Conservation (phyloP, 2,888 invertebrate species). For the Pseudococcus viburni region DNA sequence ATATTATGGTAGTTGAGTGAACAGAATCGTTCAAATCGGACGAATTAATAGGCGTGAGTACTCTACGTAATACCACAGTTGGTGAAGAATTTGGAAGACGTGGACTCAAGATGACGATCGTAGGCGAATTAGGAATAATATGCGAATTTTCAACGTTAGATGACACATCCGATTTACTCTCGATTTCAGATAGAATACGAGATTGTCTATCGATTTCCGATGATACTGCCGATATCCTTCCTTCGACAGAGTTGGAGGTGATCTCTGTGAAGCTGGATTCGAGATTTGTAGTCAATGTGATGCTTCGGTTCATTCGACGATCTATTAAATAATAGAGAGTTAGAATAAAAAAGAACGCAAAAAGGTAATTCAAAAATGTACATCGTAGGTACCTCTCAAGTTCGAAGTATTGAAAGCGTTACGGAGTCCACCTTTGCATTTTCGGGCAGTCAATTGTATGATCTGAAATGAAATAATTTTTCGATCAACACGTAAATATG, state of each 20-base stretch:
- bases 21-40: background rate
- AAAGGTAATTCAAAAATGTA: background rate
- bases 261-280: background rate
- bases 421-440: constrained; percentile 59
- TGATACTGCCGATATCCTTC: background rate
- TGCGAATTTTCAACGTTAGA: background rate
- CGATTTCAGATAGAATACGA: background rate
- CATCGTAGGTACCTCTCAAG: constrained; percentile 10
- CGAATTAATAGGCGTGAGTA: background rate
- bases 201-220: background rate
- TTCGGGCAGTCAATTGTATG: background rate
- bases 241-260: background rate
- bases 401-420: constrained; percentile 36
- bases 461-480: background rate
- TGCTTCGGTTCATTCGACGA: background rate
- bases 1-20: background rate
- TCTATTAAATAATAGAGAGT: background rate
- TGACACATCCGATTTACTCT: background rate
- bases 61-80: background rate
- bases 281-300: background rate
- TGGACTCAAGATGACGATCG: background rate
- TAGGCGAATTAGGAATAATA: background rate
- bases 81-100: background rate
- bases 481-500: background rate
- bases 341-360: background rate